Evolutionary conservation across 2,797 vertebrate genomes (phyloP).

Genomic region (Gymnodraco acuticeps): DNA sequence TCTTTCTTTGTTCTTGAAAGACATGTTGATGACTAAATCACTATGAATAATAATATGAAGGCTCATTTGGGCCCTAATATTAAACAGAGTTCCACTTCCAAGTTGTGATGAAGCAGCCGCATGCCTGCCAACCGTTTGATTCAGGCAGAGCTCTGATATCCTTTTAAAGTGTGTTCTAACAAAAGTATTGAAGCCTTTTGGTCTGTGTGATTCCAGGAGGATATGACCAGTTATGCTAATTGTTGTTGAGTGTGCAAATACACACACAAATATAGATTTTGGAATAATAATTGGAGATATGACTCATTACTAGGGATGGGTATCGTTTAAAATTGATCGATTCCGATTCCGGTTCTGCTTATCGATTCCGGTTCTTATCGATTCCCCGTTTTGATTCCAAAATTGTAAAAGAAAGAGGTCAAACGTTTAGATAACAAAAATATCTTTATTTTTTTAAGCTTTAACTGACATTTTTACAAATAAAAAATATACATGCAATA

Average conservation of each 20-base stretch:
- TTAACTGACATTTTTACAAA: too few relatives aligned
- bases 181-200: slow-evolving; percentile 40
- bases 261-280: slow-evolving; percentile 19
- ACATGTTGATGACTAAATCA: slow-evolving; percentile 13
- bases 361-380: too few relatives aligned
- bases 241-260: slow-evolving; percentile 16
- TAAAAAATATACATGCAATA: too few relatives aligned
- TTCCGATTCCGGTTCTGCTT: too few relatives aligned
- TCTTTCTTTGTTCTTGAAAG: slow-evolving; percentile 28
- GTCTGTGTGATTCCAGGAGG: slow-evolving; percentile 21
- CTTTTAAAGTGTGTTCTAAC: slow-evolving; percentile 53
- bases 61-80: slow-evolving; percentile 31
- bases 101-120: slow-evolving; percentile 33
- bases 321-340: too few relatives aligned
- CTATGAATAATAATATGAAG: slow-evolving; percentile 30
- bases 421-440: too few relatives aligned
- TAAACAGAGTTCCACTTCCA: slow-evolving; percentile 29
- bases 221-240: slow-evolving; percentile 23
- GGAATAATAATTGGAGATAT: slow-evolving; percentile 16
- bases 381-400: too few relatives aligned
- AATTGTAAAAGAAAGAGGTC: too few relatives aligned
- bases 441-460: too few relatives aligned
- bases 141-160: slow-evolving; percentile 30
- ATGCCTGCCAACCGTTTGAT: slow-evolving; percentile 41
- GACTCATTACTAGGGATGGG: slow-evolving; percentile 7